A percentile compares a stretch with the other conserved stretches of the same genome.
Conservation (phyloP, 1,140 invertebrate genomes). For the Chionoecetes opilio region DNA sequence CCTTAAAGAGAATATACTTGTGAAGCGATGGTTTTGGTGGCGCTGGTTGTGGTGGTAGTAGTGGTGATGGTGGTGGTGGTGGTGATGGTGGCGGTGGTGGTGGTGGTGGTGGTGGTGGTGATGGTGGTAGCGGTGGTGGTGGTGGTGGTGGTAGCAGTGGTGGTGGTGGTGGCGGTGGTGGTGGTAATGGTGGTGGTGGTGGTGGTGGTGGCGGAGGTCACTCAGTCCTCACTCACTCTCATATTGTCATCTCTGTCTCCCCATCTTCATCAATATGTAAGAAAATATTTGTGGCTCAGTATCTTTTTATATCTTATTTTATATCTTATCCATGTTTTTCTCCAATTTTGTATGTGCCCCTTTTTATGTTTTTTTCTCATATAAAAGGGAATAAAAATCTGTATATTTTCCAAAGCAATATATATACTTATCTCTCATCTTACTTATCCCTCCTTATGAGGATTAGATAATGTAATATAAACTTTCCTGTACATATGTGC, state of each 20-base stretch:
- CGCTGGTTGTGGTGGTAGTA: too few relatives aligned
- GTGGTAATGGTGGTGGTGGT: slow-evolving; percentile 27
- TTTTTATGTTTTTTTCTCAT: background rate
- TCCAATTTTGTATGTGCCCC: background rate
- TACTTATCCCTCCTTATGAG: too few relatives aligned
- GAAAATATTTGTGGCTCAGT: background rate
- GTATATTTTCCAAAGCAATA: background rate
- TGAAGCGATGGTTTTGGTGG: background rate
- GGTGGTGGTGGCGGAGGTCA: slow-evolving; percentile 7
- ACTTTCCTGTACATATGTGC: too few relatives aligned
- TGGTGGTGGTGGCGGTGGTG: slow-evolving; percentile 25
- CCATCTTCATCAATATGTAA: background rate
- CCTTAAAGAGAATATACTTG: background rate
- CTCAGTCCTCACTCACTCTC: background rate
- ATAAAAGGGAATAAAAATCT: background rate
- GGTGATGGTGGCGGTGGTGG: slow-evolving; percentile 24
- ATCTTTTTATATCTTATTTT: background rate
- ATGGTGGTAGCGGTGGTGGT: slow-evolving; percentile 27
- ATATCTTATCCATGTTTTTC: background rate
- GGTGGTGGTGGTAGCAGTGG: slow-evolving; percentile 23
- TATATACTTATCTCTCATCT: background rate
- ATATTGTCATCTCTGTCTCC: background rate
- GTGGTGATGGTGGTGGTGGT: slow-evolving; percentile 27
- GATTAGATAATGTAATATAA: too few relatives aligned
- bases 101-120: slow-evolving; percentile 24